Conservation (phyloP, 2,888 invertebrate species). For the Steinernema carpocapsae region DNA sequence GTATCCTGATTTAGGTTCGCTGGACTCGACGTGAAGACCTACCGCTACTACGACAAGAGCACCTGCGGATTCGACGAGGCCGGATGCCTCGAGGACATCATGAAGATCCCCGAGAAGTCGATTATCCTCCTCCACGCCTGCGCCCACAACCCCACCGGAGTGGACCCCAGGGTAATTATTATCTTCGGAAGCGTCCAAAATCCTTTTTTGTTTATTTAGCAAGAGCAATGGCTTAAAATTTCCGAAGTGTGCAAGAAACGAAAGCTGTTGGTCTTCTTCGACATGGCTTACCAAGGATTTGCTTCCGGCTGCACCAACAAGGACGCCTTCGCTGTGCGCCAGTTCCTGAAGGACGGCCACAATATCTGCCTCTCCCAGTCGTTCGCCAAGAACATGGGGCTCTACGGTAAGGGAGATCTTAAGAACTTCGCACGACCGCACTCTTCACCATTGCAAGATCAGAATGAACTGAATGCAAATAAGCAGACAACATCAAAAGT, state of each 20-base stretch:
- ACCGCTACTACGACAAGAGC: slow-evolving; percentile 90
- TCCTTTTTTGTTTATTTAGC: slow-evolving; percentile 66
- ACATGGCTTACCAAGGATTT: slow-evolving; percentile 95
- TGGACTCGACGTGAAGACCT: slow-evolving; percentile 83
- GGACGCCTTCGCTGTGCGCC: slow-evolving; percentile 86
- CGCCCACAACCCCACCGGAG: slow-evolving; percentile 97
- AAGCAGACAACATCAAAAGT: no score
- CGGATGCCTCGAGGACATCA: slow-evolving; percentile 86
- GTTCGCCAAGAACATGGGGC: slow-evolving; percentile 96
- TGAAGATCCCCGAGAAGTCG: slow-evolving; percentile 86
- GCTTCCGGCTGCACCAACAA: slow-evolving; percentile 83
- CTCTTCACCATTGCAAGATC: no score
- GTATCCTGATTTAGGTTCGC: slow-evolving; percentile 73
- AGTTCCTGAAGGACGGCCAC: slow-evolving; percentile 87
- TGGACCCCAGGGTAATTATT: slow-evolving; percentile 77
- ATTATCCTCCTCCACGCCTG: slow-evolving; percentile 92
- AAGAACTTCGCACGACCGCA: no score
- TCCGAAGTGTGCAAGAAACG: slow-evolving; percentile 79
- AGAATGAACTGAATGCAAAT: no score
- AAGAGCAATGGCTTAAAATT: slow-evolving; percentile 87
- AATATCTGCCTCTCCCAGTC: slow-evolving; percentile 86
- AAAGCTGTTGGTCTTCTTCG: slow-evolving; percentile 88
- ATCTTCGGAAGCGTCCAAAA: no score
- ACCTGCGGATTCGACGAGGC: slow-evolving; percentile 90
- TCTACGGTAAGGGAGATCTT: slow-evolving; percentile 72